Conservation (phyloP, 2,113 vertebrate genomes). For the Reinhardtius hippoglossoides region DNA sequence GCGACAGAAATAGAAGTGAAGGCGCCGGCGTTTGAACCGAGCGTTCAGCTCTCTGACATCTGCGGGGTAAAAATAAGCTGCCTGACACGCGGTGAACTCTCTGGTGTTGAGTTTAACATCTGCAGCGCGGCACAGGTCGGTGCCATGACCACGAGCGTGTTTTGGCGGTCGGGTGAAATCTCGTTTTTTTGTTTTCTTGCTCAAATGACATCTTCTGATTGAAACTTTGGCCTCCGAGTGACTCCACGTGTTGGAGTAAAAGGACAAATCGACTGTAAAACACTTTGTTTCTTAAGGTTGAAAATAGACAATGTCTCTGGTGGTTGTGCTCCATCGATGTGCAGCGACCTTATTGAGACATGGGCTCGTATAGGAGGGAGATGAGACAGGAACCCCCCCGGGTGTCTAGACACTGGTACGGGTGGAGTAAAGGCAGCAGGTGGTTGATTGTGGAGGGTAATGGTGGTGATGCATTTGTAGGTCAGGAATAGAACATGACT, state of each 20-base stretch:
- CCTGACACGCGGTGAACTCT: slow-evolving; percentile 27
- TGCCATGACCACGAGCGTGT: slow-evolving; percentile 32
- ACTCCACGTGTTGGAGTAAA: too few relatives aligned
- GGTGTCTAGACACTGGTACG: not conserved
- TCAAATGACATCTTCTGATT: not conserved
- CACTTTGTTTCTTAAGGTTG: too few relatives aligned
- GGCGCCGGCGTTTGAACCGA: slow-evolving; percentile 55
- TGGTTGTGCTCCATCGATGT: not conserved
- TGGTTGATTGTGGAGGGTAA: not conserved
- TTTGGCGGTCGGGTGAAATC: not conserved
- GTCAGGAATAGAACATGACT: too few relatives aligned
- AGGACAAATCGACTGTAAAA: too few relatives aligned
- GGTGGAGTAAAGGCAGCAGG: not conserved
- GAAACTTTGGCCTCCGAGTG: too few relatives aligned
- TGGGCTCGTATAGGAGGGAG: not conserved
- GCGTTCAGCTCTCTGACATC: slow-evolving; percentile 62
- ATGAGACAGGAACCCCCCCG: not conserved
- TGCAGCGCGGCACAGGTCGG: not conserved
- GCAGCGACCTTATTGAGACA: not conserved
- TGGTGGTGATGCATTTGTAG: too few relatives aligned
- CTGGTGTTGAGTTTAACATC: slow-evolving; percentile 42
- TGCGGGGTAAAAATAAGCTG: slow-evolving; percentile 54
- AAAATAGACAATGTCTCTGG: not conserved
- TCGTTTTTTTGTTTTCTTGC: not conserved
- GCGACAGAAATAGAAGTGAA: slow-evolving; percentile 65